phyloP scores from a whole-genome alignment of 2,888 invertebrate genomes.

The Conchocele bisecta region DNA sequence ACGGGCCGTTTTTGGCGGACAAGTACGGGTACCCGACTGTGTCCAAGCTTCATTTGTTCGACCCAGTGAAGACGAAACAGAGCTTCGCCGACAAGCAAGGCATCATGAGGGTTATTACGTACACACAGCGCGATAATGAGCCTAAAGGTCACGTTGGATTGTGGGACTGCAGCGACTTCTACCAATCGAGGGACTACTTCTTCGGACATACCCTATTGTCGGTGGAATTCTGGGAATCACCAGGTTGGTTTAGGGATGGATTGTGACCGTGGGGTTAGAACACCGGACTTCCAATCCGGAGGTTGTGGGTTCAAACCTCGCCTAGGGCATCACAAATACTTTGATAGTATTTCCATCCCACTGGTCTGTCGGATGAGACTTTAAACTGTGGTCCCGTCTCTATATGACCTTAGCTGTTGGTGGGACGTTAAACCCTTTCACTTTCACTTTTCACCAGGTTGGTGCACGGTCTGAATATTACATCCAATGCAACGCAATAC shows the following conservation, averaged over 20 bases:
- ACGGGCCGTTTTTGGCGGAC: constrained; percentile 79
- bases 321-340: too few relatives aligned
- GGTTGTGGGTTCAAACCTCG: too few relatives aligned
- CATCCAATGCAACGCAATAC: too few relatives aligned
- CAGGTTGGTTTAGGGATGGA: constrained; percentile 76
- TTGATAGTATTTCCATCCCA: too few relatives aligned
- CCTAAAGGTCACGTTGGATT: constrained; percentile 80
- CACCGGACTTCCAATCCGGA: too few relatives aligned
- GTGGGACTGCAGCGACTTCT: constrained; percentile 80
- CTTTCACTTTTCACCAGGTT: too few relatives aligned
- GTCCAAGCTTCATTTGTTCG: constrained; percentile 72
- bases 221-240: constrained; percentile 82
- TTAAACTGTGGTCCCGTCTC: too few relatives aligned
- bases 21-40: constrained; percentile 79
- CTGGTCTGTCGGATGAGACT: too few relatives aligned
- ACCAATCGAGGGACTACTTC: constrained; percentile 78
- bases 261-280: too few relatives aligned
- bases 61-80: constrained; percentile 72
- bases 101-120: constrained; percentile 79
- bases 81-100: constrained; percentile 78
- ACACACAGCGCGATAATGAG: constrained; percentile 73
- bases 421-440: too few relatives aligned
- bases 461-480: too few relatives aligned
- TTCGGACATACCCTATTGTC: constrained; percentile 75
- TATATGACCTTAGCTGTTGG: too few relatives aligned